Base-by-base conservation (phyloP, 2,888 invertebrate genomes). In the Ectemnius continuus region DNA sequence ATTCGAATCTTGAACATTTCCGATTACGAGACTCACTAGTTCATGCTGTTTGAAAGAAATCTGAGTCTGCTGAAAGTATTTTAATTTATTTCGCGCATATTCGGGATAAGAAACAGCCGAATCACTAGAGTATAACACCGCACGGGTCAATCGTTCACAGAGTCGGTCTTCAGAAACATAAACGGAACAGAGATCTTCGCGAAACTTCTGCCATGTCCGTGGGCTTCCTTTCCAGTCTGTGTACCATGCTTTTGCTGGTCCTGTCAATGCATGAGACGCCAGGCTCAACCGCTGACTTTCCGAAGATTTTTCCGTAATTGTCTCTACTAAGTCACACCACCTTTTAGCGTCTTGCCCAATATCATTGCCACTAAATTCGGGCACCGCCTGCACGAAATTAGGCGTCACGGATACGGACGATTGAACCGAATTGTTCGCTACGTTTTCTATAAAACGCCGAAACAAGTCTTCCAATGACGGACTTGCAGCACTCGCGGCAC, bases 261-360 rank as follows among this genome's bases (percentile, higher is more conserved):
- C 20, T 20, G 20, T 20, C 20, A 20, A 20, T 20, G 20, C 20
- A 20, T 20, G 20, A 20, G 20, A 20, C 20, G 20, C 20, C 20
- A 20, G 20, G 20, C 20, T 20, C 20, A 20, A 20, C 20, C 20
- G 20, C 20, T 2, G 20, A 20, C 20, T 20, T 20, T 20, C 20
- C 20, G 20, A 20, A 20, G 20, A 20, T 20, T 20, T 20, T 20
- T 20, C 56, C 16, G 63, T 52, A 4, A 63, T 16, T 11, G 26
- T 18, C 11, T 63, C 63, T 3, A 63, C 63, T 14, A 26, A 1
- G 8, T 20, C n/a, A 52, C 63, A 52, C 63, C 63, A 63, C n/a
- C 16, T 4, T 18, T 14, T 26, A 2, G 63, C 52, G 52, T 63
- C 63, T 1, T 61, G 20, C 4, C 46, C 23, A 1, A 20, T 2